Conservation (phyloP, 2,113 vertebrate genomes). For the Cyanocitta stelleri region DNA sequence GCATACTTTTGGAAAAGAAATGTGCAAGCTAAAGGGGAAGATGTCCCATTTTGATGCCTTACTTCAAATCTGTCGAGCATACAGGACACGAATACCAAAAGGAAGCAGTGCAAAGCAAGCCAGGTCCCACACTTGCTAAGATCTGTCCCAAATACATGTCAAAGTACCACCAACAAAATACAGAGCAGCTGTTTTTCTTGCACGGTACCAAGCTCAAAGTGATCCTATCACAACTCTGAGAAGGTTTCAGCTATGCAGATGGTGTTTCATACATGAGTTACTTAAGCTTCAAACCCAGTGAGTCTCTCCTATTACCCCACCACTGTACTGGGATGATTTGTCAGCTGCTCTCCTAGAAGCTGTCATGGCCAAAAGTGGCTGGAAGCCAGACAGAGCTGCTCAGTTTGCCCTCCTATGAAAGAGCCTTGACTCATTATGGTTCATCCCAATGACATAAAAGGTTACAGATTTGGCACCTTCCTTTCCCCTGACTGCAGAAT, state of each 20-base stretch:
- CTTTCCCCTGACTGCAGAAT: background rate
- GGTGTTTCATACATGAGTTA: background rate
- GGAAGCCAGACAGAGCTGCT: background rate
- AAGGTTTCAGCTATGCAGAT: background rate
- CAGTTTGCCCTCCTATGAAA: background rate
- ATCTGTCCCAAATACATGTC: background rate
- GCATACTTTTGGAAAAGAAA: background rate
- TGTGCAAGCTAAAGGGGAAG: background rate
- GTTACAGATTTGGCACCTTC: background rate
- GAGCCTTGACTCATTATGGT: background rate
- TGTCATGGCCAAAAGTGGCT: background rate
- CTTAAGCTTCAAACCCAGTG: background rate
- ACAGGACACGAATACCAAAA: background rate
- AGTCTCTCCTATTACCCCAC: background rate
- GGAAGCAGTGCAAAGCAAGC: background rate
- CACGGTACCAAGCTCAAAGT: background rate
- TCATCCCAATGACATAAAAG: background rate
- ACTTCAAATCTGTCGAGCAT: background rate
- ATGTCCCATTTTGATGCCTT: background rate
- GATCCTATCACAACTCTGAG: background rate
- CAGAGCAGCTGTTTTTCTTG: background rate
- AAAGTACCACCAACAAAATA: background rate
- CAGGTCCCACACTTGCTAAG: background rate
- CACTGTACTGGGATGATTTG: background rate
- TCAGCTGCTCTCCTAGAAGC: background rate